These are phyloP conservation scores for Lipophrys pholis DNA, from an alignment of 2,113 vertebrate species.

Conservation along the genomic window DNA sequence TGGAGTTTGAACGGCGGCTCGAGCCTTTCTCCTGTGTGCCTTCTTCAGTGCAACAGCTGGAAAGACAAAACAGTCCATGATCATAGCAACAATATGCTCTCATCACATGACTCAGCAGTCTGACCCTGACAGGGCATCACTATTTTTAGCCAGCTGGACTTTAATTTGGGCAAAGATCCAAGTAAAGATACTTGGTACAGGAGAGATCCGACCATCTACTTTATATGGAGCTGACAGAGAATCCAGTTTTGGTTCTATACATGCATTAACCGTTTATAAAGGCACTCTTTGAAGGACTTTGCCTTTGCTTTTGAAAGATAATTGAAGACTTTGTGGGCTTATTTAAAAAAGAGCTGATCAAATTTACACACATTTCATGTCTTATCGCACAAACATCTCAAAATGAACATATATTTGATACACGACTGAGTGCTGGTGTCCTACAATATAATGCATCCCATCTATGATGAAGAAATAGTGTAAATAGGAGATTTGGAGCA, in stretches of 20 bases:
- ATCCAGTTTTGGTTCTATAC: neutral
- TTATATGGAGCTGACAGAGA: slow-evolving; percentile 12
- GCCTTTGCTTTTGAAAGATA: no score
- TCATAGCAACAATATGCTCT: slow-evolving; percentile 60
- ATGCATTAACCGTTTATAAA: no score
- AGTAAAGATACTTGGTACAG: slow-evolving; percentile 1
- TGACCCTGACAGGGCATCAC: slow-evolving; percentile 28
- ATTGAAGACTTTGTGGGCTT: no score
- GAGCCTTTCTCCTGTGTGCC: neutral
- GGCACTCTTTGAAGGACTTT: no score
- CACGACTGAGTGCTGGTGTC: no score
- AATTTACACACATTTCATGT: no score
- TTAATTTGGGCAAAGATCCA: slow-evolving; percentile 5
- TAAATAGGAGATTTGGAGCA: no score
- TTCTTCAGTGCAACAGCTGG: slow-evolving; percentile 34
- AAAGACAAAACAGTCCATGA: slow-evolving; percentile 43
- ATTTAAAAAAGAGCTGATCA: no score
- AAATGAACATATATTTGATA: no score
- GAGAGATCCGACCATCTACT: neutral
- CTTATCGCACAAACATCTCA: no score
- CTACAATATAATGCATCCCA: no score
- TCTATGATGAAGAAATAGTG: no score
- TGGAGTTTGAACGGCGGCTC: neutral
- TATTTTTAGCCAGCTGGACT: slow-evolving; percentile 84
- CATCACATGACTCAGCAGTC: slow-evolving; percentile 51